Conservation (phyloP, 2,888 invertebrate genomes). For the Athetis lepigone region DNA sequence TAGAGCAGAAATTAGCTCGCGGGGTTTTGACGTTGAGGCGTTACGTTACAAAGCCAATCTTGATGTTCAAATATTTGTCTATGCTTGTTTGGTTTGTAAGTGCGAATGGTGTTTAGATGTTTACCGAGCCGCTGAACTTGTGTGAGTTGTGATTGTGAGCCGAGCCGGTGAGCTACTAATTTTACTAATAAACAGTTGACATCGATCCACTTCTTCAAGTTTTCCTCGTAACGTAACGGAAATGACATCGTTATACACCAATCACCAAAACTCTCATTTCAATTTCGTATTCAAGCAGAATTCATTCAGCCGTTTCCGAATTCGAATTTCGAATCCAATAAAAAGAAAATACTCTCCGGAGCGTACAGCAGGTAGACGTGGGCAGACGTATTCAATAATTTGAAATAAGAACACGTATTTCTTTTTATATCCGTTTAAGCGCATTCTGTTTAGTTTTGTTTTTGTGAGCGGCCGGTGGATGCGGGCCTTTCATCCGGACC, state of each 20-base stretch:
- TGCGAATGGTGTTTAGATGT: conserved; percentile 90
- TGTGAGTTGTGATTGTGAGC: conserved; percentile 75
- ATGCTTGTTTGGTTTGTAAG: conserved; percentile 89
- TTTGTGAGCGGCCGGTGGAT: conserved; percentile 85
- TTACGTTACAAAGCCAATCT: conserved; percentile 82
- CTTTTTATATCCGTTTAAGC: conserved; percentile 90
- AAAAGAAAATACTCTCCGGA: conserved; percentile 75
- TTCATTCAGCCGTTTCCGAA: conserved; percentile 80
- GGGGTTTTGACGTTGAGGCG: conserved; percentile 68
- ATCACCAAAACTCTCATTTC: conserved; percentile 61
- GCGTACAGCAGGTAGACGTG: conserved; percentile 87
- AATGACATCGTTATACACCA: conserved; percentile 57
- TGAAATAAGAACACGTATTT: conserved; percentile 89
- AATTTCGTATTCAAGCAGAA: conserved; percentile 73
- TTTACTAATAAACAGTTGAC: conserved; percentile 85
- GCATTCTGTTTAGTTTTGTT: conserved; percentile 90
- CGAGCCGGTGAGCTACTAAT: conserved; percentile 77
- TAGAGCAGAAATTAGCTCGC: conserved; percentile 77
- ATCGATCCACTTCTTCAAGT: conserved; percentile 75
- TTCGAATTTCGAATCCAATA: conserved; percentile 78
- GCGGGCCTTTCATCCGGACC: conserved; percentile 88
- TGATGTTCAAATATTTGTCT: conserved; percentile 87
- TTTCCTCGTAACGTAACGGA: conserved; percentile 57
- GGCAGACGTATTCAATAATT: conserved; percentile 90
- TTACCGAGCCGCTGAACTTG: conserved; percentile 87